These are phyloP conservation scores for Petrolisthes manimaculis DNA, from an alignment of 2,888 invertebrate species.

Conservation along the genomic window DNA sequence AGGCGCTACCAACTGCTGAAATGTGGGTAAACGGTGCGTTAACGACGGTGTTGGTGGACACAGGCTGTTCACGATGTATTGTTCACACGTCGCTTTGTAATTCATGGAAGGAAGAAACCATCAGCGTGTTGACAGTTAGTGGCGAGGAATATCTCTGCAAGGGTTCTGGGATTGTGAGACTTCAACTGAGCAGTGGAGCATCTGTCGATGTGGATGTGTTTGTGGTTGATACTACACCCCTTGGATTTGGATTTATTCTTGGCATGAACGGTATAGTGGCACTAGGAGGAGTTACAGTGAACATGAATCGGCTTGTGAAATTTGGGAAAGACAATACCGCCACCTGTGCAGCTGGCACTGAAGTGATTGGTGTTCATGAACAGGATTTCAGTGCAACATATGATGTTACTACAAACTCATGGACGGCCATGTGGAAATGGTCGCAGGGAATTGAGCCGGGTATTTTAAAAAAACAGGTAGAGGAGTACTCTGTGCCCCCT, in stretches of 20 bases:
- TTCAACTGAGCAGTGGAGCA: constrained; percentile 11
- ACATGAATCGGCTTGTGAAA: neutral
- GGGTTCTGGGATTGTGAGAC: constrained; percentile 15
- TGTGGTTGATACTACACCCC: constrained; percentile 17
- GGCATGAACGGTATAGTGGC: constrained; percentile 19
- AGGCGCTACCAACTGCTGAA: constrained; percentile 20
- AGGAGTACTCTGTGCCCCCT: constrained; percentile 16
- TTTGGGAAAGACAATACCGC: constrained; percentile 8
- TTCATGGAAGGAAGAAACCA: constrained; percentile 19
- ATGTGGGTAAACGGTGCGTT: neutral
- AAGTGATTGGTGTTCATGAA: constrained; percentile 10
- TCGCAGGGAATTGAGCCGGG: constrained; percentile 23
- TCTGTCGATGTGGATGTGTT: constrained; percentile 1
- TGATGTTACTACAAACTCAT: constrained; percentile 6
- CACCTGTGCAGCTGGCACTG: constrained; percentile 16
- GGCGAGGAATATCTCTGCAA: constrained; percentile 30
- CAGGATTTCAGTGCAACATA: constrained; percentile 19
- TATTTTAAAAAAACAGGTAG: constrained; percentile 11
- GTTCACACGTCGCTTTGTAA: constrained; percentile 16
- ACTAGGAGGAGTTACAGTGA: constrained; percentile 16
- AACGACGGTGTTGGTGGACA: constrained; percentile 16
- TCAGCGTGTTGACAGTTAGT: no score
- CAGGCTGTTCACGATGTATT: constrained; percentile 30
- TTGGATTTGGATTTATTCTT: constrained; percentile 13
- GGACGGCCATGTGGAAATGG: constrained; percentile 40